phyloP scores from a whole-genome alignment of 2,113 vertebrate species.

The Esox niger region DNA sequence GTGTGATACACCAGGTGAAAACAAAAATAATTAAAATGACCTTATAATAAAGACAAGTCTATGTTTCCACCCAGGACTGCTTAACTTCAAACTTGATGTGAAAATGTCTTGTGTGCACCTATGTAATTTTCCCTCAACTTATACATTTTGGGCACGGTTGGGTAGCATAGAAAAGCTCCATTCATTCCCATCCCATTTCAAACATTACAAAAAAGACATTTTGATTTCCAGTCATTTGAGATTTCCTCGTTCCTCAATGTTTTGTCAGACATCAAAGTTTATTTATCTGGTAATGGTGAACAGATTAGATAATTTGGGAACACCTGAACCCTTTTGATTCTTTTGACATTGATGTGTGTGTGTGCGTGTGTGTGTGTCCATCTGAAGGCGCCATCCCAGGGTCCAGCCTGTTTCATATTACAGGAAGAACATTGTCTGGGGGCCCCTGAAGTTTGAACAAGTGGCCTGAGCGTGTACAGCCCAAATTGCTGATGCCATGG shows the following conservation, averaged over 20 bases:
- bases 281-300: slow-evolving; percentile 62
- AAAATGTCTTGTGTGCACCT: slow-evolving; percentile 46
- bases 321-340: slow-evolving; percentile 61
- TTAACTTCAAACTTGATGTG: slow-evolving; percentile 48
- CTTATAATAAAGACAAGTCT: slow-evolving; percentile 21
- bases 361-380: slow-evolving; percentile 19
- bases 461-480: slow-evolving; percentile 47
- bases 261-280: slow-evolving; percentile 69
- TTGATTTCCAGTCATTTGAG: slow-evolving; percentile 66
- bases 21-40: slow-evolving; percentile 62
- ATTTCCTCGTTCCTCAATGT: slow-evolving; percentile 60
- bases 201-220: slow-evolving; percentile 52
- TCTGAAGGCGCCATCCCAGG: slow-evolving; percentile 31
- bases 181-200: slow-evolving; percentile 48
- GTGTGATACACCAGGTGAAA: slow-evolving; percentile 44
- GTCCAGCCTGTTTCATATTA: slow-evolving; percentile 62
- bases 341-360: slow-evolving; percentile 50
- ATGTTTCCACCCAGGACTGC: slow-evolving; percentile 49
- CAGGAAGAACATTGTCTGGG: slow-evolving; percentile 60
- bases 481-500: slow-evolving; percentile 55
- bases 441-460: slow-evolving; percentile 67
- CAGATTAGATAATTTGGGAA: slow-evolving; percentile 69
- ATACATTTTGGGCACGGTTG: slow-evolving; percentile 26
- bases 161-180: slow-evolving; percentile 52
- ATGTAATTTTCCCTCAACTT: slow-evolving; percentile 57